Conservation (phyloP, 2,888 invertebrate species). For the Eurytoma adleriae region DNA sequence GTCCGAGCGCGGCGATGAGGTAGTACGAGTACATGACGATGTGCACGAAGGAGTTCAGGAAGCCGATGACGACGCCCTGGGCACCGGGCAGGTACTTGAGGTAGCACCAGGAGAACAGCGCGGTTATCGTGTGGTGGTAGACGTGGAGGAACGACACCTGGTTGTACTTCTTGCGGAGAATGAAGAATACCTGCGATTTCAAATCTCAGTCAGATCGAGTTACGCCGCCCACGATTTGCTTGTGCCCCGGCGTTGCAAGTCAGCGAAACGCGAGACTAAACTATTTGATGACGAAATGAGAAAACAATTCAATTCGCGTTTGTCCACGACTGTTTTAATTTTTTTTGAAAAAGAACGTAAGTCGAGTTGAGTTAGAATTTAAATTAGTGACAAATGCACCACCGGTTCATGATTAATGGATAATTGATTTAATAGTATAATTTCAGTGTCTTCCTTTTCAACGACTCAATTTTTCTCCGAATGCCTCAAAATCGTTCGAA, state of each 20-base stretch:
- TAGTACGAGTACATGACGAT: constrained; percentile 91
- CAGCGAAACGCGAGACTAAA: too few relatives aligned
- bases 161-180: constrained; percentile 79
- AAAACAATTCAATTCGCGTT: background rate
- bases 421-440: too few relatives aligned
- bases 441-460: too few relatives aligned
- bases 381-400: too few relatives aligned
- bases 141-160: constrained; percentile 80
- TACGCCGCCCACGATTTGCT: too few relatives aligned
- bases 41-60: constrained; percentile 87
- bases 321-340: background rate
- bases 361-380: too few relatives aligned
- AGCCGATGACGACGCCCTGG: constrained; percentile 83
- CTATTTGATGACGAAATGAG: background rate
- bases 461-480: too few relatives aligned
- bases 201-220: too few relatives aligned
- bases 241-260: too few relatives aligned
- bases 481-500: too few relatives aligned
- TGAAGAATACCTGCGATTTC: constrained; percentile 77
- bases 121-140: constrained; percentile 78
- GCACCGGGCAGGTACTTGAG: constrained; percentile 80
- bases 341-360: background rate
- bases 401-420: too few relatives aligned
- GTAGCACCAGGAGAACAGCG: constrained; percentile 75
- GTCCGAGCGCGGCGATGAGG: constrained; percentile 86